Evolutionary conservation across 1,140 invertebrate genomes (phyloP).

Genomic region (Listronotus oregonensis): DNA sequence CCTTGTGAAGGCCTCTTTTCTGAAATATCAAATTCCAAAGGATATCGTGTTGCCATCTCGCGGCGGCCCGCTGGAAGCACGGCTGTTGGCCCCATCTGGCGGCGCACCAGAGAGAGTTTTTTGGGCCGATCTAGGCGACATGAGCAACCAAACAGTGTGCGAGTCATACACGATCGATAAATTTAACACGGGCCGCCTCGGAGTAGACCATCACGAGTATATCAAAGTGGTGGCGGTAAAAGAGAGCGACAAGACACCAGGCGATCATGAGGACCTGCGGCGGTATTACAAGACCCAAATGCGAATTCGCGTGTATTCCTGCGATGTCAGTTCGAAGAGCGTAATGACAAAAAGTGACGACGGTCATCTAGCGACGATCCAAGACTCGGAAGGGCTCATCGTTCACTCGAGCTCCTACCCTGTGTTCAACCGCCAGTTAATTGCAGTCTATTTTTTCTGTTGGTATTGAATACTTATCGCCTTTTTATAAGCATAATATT

Average conservation of each 20-base stretch:
- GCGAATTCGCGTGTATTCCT: background rate
- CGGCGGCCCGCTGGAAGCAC: no score
- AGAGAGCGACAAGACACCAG: background rate
- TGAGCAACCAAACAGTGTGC: no score
- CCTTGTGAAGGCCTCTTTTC: background rate
- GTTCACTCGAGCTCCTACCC: conserved; percentile 1
- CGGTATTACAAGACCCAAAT: background rate
- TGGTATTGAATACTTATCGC: conserved; percentile 1
- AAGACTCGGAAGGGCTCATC: background rate
- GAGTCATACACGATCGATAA: no score
- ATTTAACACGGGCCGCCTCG: background rate
- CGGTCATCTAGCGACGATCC: background rate
- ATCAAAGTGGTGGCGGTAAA: background rate
- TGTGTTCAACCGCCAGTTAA: background rate
- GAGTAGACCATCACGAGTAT: background rate
- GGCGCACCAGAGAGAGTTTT: no score
- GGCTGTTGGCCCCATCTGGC: no score
- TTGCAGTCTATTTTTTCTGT: conserved; percentile 1
- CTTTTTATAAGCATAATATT: background rate
- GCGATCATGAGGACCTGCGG: conserved; percentile 1
- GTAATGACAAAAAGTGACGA: background rate
- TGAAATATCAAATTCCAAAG: conserved; percentile 1
- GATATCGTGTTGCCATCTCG: conserved; percentile 1
- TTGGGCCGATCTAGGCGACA: no score
- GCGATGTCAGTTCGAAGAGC: background rate